These are phyloP conservation scores for Druceiella hillmani DNA, from an alignment of 2,888 invertebrate genomes.

Conservation along the genomic window DNA sequence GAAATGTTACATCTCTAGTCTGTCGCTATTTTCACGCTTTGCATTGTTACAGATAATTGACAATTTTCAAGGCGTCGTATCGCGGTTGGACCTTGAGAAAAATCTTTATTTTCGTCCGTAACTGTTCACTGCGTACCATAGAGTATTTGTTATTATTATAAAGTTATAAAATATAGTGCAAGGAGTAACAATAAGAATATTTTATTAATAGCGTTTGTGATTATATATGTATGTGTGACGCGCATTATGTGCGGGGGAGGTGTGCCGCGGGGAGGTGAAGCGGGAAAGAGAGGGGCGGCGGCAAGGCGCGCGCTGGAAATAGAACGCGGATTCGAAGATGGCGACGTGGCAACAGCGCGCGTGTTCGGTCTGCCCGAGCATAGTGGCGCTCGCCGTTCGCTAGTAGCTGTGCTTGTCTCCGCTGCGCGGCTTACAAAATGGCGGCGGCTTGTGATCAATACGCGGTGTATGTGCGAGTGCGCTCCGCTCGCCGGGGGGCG, in stretches of 20 bases:
- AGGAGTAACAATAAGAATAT: too few relatives aligned
- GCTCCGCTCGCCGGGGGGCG: conserved; percentile 40
- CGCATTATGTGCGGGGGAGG: conserved; percentile 7
- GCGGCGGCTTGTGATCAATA: conserved; percentile 54
- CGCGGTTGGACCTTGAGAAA: too few relatives aligned
- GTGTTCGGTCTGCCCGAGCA: not conserved
- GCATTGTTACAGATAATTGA: too few relatives aligned
- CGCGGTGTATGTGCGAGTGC: conserved; percentile 23
- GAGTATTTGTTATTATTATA: too few relatives aligned
- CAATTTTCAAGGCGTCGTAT: too few relatives aligned
- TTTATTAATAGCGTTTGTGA: too few relatives aligned
- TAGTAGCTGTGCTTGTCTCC: conserved; percentile 31
- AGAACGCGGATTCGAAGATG: conserved; percentile 42
- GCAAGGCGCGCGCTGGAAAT: conserved; percentile 31
- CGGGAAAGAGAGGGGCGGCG: too few relatives aligned
- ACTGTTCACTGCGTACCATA: too few relatives aligned
- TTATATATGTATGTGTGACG: not conserved
- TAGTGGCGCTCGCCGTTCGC: conserved; percentile 24
- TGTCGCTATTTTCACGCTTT: too few relatives aligned
- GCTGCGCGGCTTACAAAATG: conserved; percentile 49
- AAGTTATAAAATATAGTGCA: too few relatives aligned
- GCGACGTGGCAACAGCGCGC: conserved; percentile 51
- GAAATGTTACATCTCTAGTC: too few relatives aligned
- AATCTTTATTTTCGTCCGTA: too few relatives aligned
- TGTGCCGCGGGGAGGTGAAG: conserved; percentile 31